These are phyloP conservation scores for Torymus aiolomorphi DNA, from an alignment of 2,888 invertebrate genomes.

Conservation along the genomic window DNA sequence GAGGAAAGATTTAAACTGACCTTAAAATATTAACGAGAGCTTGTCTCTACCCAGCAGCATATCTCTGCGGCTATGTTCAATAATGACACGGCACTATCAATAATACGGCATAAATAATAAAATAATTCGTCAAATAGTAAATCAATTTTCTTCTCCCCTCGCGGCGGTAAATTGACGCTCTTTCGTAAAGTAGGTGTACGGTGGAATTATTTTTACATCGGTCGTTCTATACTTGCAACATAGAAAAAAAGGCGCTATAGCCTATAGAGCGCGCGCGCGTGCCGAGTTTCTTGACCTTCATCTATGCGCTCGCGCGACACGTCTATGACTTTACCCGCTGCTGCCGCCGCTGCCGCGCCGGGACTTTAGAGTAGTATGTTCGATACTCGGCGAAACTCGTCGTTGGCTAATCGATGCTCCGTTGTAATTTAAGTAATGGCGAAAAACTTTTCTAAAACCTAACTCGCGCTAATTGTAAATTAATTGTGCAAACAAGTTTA, in stretches of 20 bases:
- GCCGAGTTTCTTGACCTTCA: constrained; percentile 43
- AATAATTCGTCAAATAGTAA: constrained; percentile 33
- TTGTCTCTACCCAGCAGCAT: constrained; percentile 4
- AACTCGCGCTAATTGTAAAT: too few relatives aligned
- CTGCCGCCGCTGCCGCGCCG: background rate
- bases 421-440: background rate
- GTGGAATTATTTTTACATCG: constrained; percentile 27
- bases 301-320: background rate
- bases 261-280: too few relatives aligned
- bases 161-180: constrained; percentile 3
- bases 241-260: constrained; percentile 9
- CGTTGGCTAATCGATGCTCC: constrained; percentile 14
- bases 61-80: background rate
- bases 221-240: constrained; percentile 19
- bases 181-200: constrained; percentile 23
- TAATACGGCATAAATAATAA: constrained; percentile 34
- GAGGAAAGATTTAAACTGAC: too few relatives aligned
- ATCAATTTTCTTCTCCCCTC: constrained; percentile 28
- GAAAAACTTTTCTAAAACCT: background rate
- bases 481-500: too few relatives aligned
- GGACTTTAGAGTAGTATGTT: constrained; percentile 20
- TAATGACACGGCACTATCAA: constrained; percentile 20
- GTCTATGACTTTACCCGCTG: background rate
- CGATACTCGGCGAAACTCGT: constrained; percentile 9
- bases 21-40: background rate